Conservation (phyloP, 2,797 vertebrate species). For the Podargus strigoides region DNA sequence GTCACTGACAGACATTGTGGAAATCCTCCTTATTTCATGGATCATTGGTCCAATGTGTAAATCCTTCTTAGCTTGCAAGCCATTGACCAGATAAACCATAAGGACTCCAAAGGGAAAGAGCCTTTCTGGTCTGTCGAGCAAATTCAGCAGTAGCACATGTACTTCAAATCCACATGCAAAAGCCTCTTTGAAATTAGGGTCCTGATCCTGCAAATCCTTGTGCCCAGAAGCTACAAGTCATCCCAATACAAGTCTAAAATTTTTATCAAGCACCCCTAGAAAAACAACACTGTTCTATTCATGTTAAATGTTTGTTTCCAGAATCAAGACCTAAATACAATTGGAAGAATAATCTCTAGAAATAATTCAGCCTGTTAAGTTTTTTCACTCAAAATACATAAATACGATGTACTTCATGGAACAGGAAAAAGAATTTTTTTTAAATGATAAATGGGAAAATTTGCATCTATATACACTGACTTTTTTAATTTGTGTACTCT, state of each 20-base stretch:
- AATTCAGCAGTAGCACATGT: conserved; percentile 41
- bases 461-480: neutral
- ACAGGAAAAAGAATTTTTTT: neutral
- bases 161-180: conserved; percentile 23
- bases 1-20: conserved; percentile 33
- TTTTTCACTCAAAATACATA: neutral
- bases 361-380: neutral
- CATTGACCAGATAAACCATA: conserved; percentile 60
- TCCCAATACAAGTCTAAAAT: neutral
- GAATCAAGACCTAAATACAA: neutral
- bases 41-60: conserved; percentile 55
- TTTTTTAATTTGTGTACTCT: neutral
- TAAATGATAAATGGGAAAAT: neutral
- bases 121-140: conserved; percentile 14
- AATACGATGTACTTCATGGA: neutral
- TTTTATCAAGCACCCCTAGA: neutral
- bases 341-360: neutral
- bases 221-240: neutral
- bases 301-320: neutral
- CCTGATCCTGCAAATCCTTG: conserved; percentile 20
- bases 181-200: conserved; percentile 21
- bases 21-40: conserved; percentile 65
- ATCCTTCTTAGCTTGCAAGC: conserved; percentile 54
- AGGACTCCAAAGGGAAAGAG: conserved; percentile 55
- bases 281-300: neutral